These are phyloP conservation scores for Uromys caudimaculatus DNA, from an alignment of 2,797 vertebrate species.

Conservation along the genomic window DNA sequence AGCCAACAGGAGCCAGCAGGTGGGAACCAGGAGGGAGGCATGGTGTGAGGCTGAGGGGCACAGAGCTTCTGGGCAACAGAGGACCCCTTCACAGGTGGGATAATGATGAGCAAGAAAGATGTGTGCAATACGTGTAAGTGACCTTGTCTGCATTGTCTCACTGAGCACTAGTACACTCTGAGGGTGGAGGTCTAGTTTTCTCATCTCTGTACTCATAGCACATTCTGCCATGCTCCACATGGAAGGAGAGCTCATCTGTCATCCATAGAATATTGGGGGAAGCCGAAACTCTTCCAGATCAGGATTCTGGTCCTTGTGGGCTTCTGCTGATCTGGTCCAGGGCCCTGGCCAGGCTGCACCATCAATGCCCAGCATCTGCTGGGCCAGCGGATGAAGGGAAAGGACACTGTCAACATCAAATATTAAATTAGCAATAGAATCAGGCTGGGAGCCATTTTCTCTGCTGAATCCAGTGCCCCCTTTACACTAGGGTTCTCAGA, in stretches of 20 bases:
- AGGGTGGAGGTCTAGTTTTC: neutral
- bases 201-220: neutral
- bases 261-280: neutral
- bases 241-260: neutral
- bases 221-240: neutral
- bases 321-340: conserved; percentile 19
- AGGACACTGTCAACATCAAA: neutral
- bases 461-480: neutral
- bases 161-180: neutral
- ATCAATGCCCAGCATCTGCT: neutral
- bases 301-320: neutral
- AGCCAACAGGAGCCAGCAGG: neutral
- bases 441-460: neutral
- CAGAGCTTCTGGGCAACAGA: neutral
- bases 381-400: neutral
- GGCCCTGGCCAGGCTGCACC: neutral
- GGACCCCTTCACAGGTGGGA: neutral
- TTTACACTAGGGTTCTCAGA: conserved; percentile 1
- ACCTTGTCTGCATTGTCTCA: neutral
- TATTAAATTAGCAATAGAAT: neutral
- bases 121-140: neutral
- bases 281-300: neutral
- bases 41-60: accelerated
- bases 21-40: neutral
- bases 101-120: neutral